These are phyloP conservation scores for Xerus rutilus DNA, from an alignment of 2,797 vertebrate species.

Conservation along the genomic window DNA sequence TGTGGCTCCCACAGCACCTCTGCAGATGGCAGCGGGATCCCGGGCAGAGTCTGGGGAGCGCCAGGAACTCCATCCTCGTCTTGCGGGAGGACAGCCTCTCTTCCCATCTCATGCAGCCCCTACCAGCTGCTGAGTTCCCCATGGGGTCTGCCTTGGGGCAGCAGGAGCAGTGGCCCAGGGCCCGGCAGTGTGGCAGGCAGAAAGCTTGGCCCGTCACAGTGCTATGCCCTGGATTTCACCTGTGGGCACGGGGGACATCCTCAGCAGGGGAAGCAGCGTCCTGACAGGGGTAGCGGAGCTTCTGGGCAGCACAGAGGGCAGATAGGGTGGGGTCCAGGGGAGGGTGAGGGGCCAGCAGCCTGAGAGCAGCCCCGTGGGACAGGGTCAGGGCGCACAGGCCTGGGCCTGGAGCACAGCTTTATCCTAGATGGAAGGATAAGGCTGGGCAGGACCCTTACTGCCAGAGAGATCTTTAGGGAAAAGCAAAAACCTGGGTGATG, in stretches of 20 bases:
- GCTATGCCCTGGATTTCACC: too few relatives aligned
- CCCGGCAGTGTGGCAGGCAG: too few relatives aligned
- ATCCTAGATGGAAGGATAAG: not conserved
- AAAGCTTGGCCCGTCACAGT: too few relatives aligned
- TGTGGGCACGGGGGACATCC: not conserved
- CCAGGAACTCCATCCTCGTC: too few relatives aligned
- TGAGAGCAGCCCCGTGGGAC: too few relatives aligned
- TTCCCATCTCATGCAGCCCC: not conserved
- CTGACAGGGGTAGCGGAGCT: not conserved
- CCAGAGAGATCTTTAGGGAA: not conserved
- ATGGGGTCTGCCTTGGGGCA: rapidly evolving
- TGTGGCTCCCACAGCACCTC: not conserved
- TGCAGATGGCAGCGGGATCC: too few relatives aligned
- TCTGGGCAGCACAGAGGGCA: not conserved
- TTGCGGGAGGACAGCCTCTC: not conserved
- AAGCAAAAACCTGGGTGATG: not conserved
- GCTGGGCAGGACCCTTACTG: not conserved
- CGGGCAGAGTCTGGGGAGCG: too few relatives aligned
- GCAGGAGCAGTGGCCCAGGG: not conserved
- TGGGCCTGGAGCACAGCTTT: too few relatives aligned
- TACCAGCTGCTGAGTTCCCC: too few relatives aligned
- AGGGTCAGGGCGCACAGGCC: not conserved
- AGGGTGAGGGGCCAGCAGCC: too few relatives aligned
- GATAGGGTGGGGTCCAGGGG: not conserved
- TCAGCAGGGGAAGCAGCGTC: not conserved